phyloP scores from a whole-genome alignment of 2,797 vertebrate species.

The Melanotaenia nigrans region DNA sequence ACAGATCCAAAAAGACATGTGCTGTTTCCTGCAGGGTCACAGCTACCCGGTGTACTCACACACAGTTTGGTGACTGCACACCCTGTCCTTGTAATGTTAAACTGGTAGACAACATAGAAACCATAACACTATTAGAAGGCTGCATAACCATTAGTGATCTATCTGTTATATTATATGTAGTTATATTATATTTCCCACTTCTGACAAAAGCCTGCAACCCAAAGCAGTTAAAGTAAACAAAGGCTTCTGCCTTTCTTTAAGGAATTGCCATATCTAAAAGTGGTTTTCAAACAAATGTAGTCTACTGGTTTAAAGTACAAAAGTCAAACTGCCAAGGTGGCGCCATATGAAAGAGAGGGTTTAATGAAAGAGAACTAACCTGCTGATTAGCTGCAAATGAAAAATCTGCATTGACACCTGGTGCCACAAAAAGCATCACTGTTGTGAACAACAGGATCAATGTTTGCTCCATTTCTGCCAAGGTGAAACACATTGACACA shows the following conservation, averaged over 20 bases:
- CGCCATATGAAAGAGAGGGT: background rate
- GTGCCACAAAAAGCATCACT: slow-evolving; percentile 10
- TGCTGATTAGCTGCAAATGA: background rate
- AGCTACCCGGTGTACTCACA: background rate
- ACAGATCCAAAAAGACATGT: slow-evolving; percentile 55
- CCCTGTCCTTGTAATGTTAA: slow-evolving; percentile 28
- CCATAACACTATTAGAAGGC: background rate
- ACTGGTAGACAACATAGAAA: slow-evolving; percentile 29
- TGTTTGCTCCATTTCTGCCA: slow-evolving; percentile 58
- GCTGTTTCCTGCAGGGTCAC: slow-evolving; percentile 26
- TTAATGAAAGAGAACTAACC: slow-evolving; percentile 27
- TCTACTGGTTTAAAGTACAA: background rate
- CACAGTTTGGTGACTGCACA: slow-evolving; percentile 47
- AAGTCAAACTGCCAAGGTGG: background rate
- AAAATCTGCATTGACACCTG: slow-evolving; percentile 17
- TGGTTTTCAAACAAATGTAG: background rate
- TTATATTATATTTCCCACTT: background rate
- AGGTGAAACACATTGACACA: background rate
- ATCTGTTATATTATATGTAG: too few relatives aligned
- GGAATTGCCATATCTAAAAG: background rate
- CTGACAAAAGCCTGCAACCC: background rate
- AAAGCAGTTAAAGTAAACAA: background rate
- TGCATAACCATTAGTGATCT: too few relatives aligned
- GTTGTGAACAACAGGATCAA: slow-evolving; percentile 32
- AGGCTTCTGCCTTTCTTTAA: background rate